Percentiles rank a stretch among this genome's conserved stretches.
phyloP scores from a whole-genome alignment of 2,113 vertebrate species.

The Chinchilla lanigera region DNA sequence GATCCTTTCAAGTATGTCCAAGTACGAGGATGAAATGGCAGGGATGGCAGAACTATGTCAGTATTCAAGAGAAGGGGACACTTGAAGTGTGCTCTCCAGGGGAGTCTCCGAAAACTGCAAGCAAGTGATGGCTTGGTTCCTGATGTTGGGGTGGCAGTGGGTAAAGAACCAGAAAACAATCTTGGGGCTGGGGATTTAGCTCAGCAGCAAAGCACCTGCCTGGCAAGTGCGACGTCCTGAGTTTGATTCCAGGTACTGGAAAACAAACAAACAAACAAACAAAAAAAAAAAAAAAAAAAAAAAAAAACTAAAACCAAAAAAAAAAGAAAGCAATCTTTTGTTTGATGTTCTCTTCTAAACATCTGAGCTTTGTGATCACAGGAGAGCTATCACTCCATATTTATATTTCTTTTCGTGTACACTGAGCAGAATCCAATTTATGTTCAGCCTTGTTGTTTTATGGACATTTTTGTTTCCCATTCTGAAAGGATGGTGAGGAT shows the following conservation, averaged over 20 bases:
- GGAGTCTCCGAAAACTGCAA: background rate
- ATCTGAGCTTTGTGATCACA: background rate
- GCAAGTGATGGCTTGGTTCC: background rate
- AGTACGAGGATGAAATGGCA: background rate
- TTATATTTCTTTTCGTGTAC: background rate
- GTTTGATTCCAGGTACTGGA: too few relatives aligned
- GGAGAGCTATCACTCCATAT: background rate
- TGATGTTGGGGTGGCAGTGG: background rate
- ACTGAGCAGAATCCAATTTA: background rate
- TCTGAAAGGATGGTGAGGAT: background rate
- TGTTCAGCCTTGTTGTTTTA: background rate
- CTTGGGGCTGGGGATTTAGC: too few relatives aligned
- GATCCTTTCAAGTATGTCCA: background rate
- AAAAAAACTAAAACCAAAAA: too few relatives aligned
- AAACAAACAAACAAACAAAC: too few relatives aligned
- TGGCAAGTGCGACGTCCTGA: too few relatives aligned
- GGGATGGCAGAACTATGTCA: background rate
- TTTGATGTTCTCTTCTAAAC: background rate
- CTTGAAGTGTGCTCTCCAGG: background rate
- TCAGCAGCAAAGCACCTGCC: too few relatives aligned
- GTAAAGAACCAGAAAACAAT: background rate
- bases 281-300: too few relatives aligned
- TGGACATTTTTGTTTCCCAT: background rate
- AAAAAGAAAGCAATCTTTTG: too few relatives aligned
- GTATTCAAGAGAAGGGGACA: background rate